A percentile compares a stretch with the other conserved stretches of the same genome.
These are phyloP conservation scores for Himalopsyche anomala DNA, from an alignment of 2,888 invertebrate genomes.

Conservation along the genomic window DNA sequence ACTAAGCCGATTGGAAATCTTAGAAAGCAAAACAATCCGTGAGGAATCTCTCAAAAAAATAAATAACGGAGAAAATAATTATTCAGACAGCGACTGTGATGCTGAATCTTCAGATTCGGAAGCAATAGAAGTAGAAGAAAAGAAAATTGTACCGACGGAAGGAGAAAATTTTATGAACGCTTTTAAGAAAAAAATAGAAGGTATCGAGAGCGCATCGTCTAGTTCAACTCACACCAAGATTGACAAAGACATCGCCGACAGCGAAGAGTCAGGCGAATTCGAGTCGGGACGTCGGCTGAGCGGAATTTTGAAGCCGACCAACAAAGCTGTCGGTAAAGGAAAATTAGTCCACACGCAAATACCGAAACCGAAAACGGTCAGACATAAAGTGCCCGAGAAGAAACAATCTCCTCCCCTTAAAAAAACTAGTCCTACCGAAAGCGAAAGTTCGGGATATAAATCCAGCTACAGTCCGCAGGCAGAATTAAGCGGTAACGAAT, in stretches of 20 bases:
- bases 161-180: conserved; percentile 61
- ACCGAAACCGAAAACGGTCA: conserved; percentile 60
- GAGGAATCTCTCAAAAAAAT: conserved; percentile 70
- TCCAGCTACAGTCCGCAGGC: conserved; percentile 74
- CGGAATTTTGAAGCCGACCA: conserved; percentile 63
- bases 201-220: conserved; percentile 16
- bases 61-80: conserved; percentile 52
- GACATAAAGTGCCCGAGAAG: neutral
- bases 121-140: conserved; percentile 41
- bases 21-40: conserved; percentile 70
- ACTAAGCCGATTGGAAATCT: conserved; percentile 76
- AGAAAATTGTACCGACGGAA: conserved; percentile 45
- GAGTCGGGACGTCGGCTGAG: conserved; percentile 63
- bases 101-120: conserved; percentile 50
- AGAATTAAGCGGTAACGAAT: conserved; percentile 76
- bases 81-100: conserved; percentile 52
- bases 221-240: neutral
- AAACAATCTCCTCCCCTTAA: conserved; percentile 13
- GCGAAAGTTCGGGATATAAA: conserved; percentile 76
- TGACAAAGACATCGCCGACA: conserved; percentile 13
- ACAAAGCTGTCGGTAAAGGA: conserved; percentile 59
- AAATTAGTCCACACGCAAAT: conserved; percentile 42
- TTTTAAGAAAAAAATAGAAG: conserved; percentile 52
- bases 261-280: conserved; percentile 42
- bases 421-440: conserved; percentile 58